Evolutionary conservation across 53 echinoderm and acorn worm species (phyloP).

Genomic region (Arbacia lixula): DNA sequence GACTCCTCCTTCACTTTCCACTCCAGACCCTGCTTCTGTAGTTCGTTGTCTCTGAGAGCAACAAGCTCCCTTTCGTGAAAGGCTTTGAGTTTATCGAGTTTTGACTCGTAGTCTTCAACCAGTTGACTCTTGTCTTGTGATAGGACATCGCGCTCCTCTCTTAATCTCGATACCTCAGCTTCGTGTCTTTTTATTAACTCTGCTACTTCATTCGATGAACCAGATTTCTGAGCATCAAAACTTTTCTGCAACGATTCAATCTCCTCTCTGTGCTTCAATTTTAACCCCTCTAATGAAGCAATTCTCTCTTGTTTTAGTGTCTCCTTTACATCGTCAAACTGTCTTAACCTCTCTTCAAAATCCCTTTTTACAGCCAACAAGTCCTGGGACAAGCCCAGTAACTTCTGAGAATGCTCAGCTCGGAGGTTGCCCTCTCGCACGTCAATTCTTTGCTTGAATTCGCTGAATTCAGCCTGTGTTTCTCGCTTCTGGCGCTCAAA

Average conservation of each 20-base stretch:
- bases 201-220: conserved; percentile 66
- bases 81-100: conserved; percentile 87
- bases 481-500: conserved; percentile 74
- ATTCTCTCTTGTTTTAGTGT: conserved; percentile 69
- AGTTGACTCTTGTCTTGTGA: conserved; percentile 72
- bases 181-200: conserved; percentile 67
- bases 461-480: conserved; percentile 71
- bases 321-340: conserved; percentile 80
- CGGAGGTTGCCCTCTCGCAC: conserved; percentile 68
- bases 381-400: conserved; percentile 87
- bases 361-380: conserved; percentile 80
- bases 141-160: conserved; percentile 64
- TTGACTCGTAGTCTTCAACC: conserved; percentile 86
- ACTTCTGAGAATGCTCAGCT: conserved; percentile 87
- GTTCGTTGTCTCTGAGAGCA: conserved; percentile 73
- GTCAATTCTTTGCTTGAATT: conserved; percentile 69
- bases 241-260: conserved; percentile 67
- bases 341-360: conserved; percentile 83
- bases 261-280: conserved; percentile 67
- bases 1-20: conserved; percentile 82
- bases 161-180: conserved; percentile 73
- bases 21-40: conserved; percentile 65
- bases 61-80: conserved; percentile 92
- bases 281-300: conserved; percentile 61
- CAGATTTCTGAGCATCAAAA: conserved; percentile 57